phyloP scores from a whole-genome alignment of 2,888 invertebrate genomes.

The Acrobasis consociella region DNA sequence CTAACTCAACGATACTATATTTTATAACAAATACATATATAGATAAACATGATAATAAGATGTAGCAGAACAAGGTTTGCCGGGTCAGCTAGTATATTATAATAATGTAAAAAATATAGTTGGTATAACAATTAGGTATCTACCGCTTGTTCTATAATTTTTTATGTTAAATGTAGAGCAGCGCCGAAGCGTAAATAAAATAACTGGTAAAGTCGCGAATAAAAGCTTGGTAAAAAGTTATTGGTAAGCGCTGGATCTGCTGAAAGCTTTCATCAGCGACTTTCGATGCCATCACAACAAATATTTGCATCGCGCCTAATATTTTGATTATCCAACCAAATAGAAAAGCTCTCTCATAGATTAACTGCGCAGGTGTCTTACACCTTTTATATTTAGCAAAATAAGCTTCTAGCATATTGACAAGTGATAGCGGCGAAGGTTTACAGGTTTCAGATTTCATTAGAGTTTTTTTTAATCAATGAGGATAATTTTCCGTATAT shows the following conservation, averaged over 20 bases:
- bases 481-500: neutral
- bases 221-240: neutral
- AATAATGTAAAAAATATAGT: too few relatives aligned
- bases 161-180: too few relatives aligned
- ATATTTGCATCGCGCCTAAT: slow-evolving; percentile 54
- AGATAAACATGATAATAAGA: too few relatives aligned
- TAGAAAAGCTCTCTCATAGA: slow-evolving; percentile 32
- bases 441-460: slow-evolving; percentile 41
- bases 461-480: slow-evolving; percentile 22
- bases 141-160: too few relatives aligned
- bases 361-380: neutral
- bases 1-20: too few relatives aligned
- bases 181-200: neutral
- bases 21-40: too few relatives aligned
- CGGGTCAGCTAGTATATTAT: too few relatives aligned
- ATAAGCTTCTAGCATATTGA: slow-evolving; percentile 50
- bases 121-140: too few relatives aligned
- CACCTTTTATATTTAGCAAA: slow-evolving; percentile 31
- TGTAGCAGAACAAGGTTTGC: too few relatives aligned
- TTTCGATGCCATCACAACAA: slow-evolving; percentile 47
- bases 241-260: slow-evolving; percentile 37
- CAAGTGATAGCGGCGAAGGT: slow-evolving; percentile 45
- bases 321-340: slow-evolving; percentile 45
- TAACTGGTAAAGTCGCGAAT: neutral
- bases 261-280: slow-evolving; percentile 25